Percentiles rank a stretch among this genome's conserved stretches.
Conservation (phyloP, 1,140 invertebrate species). For the Helicoverpa zea region DNA sequence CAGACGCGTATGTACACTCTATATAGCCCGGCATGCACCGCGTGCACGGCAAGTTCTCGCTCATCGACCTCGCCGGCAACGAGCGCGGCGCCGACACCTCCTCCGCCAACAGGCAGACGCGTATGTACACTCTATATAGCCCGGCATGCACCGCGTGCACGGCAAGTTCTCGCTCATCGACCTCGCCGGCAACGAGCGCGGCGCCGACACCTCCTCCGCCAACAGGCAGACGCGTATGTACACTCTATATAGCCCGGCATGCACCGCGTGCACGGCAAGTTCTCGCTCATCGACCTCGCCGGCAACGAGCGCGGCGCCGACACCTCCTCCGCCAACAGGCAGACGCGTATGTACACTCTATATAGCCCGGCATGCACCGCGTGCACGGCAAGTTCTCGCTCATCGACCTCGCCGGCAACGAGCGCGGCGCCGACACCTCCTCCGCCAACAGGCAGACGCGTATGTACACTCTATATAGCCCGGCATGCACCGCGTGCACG, state of each 20-base stretch:
- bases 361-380: conserved; percentile 89
- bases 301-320: conserved; percentile 99
- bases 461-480: too few species aligned
- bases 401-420: conserved; percentile 99
- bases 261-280: conserved; percentile 96
- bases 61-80: conserved; percentile 99
- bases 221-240: too few species aligned
- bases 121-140: too few species aligned
- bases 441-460: conserved; percentile 97
- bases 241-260: too few species aligned
- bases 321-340: conserved; percentile 98
- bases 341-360: too few species aligned
- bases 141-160: conserved; percentile 92
- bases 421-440: conserved; percentile 99
- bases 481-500: conserved; percentile 93
- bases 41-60: conserved; percentile 98
- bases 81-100: conserved; percentile 99
- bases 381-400: conserved; percentile 99
- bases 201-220: conserved; percentile 98
- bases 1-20: too few species aligned
- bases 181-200: conserved; percentile 99
- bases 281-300: conserved; percentile 99
- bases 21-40: conserved; percentile 89
- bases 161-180: conserved; percentile 99
- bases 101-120: conserved; percentile 97